These are phyloP conservation scores for Romanomermis culicivorax DNA, from an alignment of 2,888 invertebrate species.

Conservation along the genomic window DNA sequence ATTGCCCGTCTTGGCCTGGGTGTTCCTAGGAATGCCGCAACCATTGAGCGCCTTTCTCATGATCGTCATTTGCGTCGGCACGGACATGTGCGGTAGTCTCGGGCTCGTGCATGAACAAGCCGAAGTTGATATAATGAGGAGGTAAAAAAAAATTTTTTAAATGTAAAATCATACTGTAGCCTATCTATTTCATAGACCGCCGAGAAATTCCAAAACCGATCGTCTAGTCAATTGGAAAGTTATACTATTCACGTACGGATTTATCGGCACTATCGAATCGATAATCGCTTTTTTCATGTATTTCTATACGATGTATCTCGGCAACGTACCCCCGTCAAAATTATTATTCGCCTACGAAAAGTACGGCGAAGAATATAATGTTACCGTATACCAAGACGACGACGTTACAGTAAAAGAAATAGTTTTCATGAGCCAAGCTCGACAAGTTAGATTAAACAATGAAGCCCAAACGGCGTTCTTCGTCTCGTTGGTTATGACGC, in stretches of 20 bases:
- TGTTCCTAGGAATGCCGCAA: conserved; percentile 1
- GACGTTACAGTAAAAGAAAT: background rate
- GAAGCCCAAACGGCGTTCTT: conserved; percentile 3
- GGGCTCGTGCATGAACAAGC: conserved; percentile 1
- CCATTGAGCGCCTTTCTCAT: conserved; percentile 4
- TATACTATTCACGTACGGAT: background rate
- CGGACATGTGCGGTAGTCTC: conserved; percentile 3
- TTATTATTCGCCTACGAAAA: background rate
- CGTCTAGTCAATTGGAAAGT: background rate
- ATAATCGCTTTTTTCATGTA: conserved; percentile 5
- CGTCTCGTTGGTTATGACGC: conserved; percentile 1
- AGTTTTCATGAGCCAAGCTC: background rate
- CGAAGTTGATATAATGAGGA: conserved; percentile 1
- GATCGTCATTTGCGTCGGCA: conserved; percentile 3
- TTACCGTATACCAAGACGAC: background rate
- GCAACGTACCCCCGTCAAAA: background rate
- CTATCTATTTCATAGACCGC: too few relatives aligned
- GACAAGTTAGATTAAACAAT: background rate
- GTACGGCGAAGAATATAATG: background rate
- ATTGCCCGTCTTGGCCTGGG: conserved; percentile 2
- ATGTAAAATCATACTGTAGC: too few relatives aligned
- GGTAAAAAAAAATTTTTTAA: background rate
- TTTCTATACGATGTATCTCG: background rate
- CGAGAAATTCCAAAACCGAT: background rate
- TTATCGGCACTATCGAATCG: conserved; percentile 1